Evolutionary conservation across 2,888 invertebrate genomes (phyloP), one percentile per base, ranked within the genome.

Genomic region (Dryococelus australis): DNA sequence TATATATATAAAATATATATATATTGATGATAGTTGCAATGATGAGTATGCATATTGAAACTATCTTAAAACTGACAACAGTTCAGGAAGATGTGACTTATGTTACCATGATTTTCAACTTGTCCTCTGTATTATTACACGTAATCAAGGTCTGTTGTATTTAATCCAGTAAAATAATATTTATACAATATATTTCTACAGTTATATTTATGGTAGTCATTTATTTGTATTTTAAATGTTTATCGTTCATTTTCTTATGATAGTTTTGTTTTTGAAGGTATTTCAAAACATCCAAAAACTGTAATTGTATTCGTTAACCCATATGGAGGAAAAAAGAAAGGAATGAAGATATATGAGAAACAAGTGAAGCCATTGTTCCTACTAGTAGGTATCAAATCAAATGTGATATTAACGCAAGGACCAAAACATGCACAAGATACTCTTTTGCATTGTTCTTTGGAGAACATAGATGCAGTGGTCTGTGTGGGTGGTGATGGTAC

Each of bases 401-500:
- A 94, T 87, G 94, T 95, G 89, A 93, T 95, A 86, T 93, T 96
- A 53, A 97, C 97, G 0, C 95, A 97, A 91, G 93, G 96, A 88
- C 95, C 95, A 28, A 96, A 96, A 91, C 97, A 97, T 92, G 97
- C 97, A 53, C 94, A 94, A 65, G 97, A 97, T 91, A 94, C 94
- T 35, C 92, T 97, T 85, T 91, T 94, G 83, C 93, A 78, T 65
- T 88, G 84, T 87, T 89, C 92, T 93, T 89, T 94, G n/a, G 89
- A 89, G 9, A 89, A 89, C 35, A 90, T 93, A 89, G 94, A 96
- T 93, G 96, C 96, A 0, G 93, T 97, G 28, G 95, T 96, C 27
- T 96, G 96, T 92, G 96, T 98, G 13, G 98, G 98, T 0, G 98
- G 98, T 0, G 98, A 98, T 92, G 98, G 98, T 0, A 97, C 97